Percentiles rank a stretch among this genome's conserved stretches.
phyloP scores from a whole-genome alignment of 2,797 vertebrate species.

The Epinephelus awoara region DNA sequence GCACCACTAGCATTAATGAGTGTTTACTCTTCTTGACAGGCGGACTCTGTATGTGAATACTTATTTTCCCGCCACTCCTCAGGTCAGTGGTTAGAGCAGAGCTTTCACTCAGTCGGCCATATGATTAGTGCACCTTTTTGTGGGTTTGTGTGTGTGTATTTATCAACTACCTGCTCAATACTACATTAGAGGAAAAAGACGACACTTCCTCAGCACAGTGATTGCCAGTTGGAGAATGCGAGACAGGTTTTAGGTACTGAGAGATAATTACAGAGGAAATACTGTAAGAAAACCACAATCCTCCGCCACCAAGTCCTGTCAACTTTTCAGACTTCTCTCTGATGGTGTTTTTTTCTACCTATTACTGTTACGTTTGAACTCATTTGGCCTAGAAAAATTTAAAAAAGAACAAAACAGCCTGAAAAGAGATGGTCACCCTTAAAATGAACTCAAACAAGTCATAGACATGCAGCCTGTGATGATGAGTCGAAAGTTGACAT shows the following conservation, averaged over 20 bases:
- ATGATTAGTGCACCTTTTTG: not conserved
- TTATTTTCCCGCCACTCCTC: not conserved
- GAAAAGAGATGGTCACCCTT: not conserved
- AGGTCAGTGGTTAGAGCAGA: not conserved
- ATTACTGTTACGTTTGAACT: not conserved
- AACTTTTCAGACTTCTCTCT: not conserved
- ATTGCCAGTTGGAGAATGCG: not conserved
- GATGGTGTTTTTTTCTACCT: not conserved
- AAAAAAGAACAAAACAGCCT: not conserved
- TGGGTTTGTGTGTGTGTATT: not conserved
- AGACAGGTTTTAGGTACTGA: not conserved
- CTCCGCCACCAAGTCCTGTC: not conserved
- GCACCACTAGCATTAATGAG: not conserved
- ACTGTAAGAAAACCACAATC: not conserved
- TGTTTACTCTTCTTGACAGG: conserved; percentile 13
- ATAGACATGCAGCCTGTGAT: not conserved
- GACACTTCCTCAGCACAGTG: not conserved
- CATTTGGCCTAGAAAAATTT: not conserved
- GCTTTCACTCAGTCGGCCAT: not conserved
- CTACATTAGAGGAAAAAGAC: not conserved
- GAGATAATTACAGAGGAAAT: conserved; percentile 2
- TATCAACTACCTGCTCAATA: not conserved
- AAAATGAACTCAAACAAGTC: not conserved
- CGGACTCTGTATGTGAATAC: conserved; percentile 1
- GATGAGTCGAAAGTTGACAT: not conserved